Base-by-base conservation (phyloP, 2,113 vertebrate genomes). In the Myotis lucifugus region DNA sequence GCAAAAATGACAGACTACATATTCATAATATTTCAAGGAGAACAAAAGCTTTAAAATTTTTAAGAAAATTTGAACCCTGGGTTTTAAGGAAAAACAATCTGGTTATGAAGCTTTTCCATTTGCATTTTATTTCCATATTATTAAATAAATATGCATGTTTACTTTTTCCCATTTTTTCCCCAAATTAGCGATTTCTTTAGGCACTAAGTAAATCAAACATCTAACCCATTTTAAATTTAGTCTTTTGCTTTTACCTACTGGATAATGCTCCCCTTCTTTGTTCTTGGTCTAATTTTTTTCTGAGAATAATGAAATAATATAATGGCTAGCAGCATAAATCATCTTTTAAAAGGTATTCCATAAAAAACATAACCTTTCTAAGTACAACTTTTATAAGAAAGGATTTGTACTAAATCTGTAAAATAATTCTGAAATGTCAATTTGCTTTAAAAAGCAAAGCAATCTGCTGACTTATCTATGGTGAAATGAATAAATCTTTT, bases 381-480 rank as follows among this genome's bases (percentile, higher is more conserved):
- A 50, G 48, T 61, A 90, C 21, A 96, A 81, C 32, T 97, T 96
- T 89, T 42, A 0, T 37, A 91, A 95, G 46, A 84, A 87, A 95
- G 56, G 32, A 42, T 77, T 93, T 85, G 27, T 50, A 77, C 74
- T 87, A 84, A 91, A 70, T 70, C 61, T 56, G 34, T 67, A 88
- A 93, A 96, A 92, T 37, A 95, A 69, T 37, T 82, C 18, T 94
- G 52, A 85, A 73, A 74, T 59, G 21, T 42, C 59, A 81, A 85
- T 27, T 81, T 97, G 61, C 48, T 84, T 87, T 88, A 67, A 91
- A 96, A 96, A 94, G 14, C n/a, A 95, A 95, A 72, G 34, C 72
- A 95, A 14, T 90, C 56, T 74, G 40, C 29, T 95, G 70, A 94
- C 3, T 89, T 81, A 78, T 74, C 23, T 77, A 13, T 54, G 48